These are phyloP conservation scores for Actenoides lindsayi DNA, from an alignment of 2,113 vertebrate species.

Conservation along the genomic window DNA sequence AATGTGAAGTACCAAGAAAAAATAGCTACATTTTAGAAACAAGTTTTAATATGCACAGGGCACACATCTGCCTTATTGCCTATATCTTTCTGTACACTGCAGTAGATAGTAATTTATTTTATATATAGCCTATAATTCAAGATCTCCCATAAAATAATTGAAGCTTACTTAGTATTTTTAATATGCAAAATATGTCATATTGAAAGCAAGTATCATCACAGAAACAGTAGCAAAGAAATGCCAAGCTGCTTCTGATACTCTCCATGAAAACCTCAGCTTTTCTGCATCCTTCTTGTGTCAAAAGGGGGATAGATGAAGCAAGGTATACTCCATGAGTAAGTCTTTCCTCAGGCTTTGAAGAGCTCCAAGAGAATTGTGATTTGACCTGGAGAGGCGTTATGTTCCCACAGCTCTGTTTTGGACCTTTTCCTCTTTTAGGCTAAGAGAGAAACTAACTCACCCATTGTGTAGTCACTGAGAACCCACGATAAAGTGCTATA, in stretches of 20 bases:
- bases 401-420: conserved; percentile 25
- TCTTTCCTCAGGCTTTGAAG: background rate
- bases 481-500: background rate
- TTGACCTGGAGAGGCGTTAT: background rate
- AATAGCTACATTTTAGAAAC: background rate
- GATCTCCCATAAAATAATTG: background rate
- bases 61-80: background rate
- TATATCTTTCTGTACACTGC: background rate
- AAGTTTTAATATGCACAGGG: background rate
- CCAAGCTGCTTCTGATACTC: background rate
- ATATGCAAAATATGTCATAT: background rate
- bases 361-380: background rate
- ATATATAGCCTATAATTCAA: background rate
- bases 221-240: background rate
- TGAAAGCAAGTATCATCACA: background rate
- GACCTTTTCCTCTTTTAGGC: background rate
- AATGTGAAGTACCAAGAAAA: background rate
- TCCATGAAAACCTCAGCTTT: accelerated
- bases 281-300: background rate
- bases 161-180: background rate
- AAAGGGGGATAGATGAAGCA: background rate
- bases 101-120: background rate
- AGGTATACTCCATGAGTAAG: background rate
- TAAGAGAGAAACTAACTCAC: conserved; percentile 5
- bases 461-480: background rate